Conservation (phyloP, 2,888 invertebrate genomes). For the Spialia ferax region DNA sequence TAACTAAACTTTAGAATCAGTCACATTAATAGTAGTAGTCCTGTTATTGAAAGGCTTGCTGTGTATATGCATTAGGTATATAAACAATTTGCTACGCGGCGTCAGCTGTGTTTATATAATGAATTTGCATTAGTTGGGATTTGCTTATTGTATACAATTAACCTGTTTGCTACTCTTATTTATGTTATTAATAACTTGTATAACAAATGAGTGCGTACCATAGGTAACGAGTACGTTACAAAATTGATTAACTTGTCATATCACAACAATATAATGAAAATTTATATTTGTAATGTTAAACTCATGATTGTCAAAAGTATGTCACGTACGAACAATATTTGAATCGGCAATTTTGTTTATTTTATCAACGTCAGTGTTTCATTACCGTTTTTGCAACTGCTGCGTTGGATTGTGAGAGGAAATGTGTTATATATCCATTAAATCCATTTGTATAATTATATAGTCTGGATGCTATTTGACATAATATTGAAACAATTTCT, state of each 20-base stretch:
- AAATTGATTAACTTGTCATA: no score
- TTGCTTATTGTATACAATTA: background rate
- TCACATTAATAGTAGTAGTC: background rate
- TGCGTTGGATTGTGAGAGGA: background rate
- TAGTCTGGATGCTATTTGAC: background rate
- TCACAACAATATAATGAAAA: background rate
- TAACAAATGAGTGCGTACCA: no score
- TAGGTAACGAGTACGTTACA: no score
- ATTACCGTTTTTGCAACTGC: background rate
- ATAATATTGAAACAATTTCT: background rate
- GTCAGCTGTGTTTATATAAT: background rate
- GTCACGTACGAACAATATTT: background rate
- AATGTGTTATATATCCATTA: background rate
- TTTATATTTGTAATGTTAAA: background rate
- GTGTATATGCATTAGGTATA: no score
- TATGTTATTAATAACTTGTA: no score
- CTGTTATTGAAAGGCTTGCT: background rate
- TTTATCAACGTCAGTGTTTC: background rate
- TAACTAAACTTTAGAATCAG: no score
- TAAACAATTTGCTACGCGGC: background rate
- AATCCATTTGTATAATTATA: background rate
- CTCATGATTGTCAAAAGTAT: background rate
- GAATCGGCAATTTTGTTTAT: background rate
- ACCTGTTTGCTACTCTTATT: background rate
- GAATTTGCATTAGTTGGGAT: background rate